A percentile compares a stretch with the other conserved stretches of the same genome.
Conservation (phyloP, 2,888 invertebrate species). For the Diarsia mendica region DNA sequence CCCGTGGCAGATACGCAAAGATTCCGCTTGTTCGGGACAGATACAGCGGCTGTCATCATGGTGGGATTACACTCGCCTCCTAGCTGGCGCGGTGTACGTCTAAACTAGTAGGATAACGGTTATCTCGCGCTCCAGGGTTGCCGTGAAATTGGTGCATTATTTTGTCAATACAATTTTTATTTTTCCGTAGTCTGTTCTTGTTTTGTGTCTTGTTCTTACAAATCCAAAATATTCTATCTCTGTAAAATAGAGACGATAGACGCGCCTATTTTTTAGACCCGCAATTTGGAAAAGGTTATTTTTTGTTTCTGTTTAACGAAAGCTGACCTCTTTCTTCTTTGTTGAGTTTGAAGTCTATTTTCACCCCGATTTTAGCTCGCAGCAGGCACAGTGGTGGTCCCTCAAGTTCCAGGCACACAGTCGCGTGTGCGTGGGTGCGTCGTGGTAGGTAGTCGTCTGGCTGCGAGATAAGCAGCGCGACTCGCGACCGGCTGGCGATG, state of each 20-base stretch:
- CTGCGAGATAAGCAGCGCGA: slow-evolving; percentile 38
- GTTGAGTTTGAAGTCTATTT: no score
- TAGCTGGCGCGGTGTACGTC: slow-evolving; percentile 25
- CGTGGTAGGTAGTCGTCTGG: slow-evolving; percentile 42
- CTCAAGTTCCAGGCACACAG: not conserved
- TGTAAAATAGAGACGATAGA: not conserved
- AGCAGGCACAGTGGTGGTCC: not conserved
- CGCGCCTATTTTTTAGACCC: not conserved
- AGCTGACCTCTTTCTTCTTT: no score
- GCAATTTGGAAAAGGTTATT: not conserved
- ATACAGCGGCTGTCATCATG: slow-evolving; percentile 10
- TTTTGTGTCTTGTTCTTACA: not conserved
- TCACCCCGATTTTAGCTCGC: no score
- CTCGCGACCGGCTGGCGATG: slow-evolving; percentile 37
- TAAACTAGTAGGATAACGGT: slow-evolving; percentile 23
- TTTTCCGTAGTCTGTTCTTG: not conserved
- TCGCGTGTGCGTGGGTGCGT: slow-evolving; percentile 36
- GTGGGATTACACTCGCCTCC: slow-evolving; percentile 39
- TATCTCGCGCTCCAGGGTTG: slow-evolving; percentile 21
- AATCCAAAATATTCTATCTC: not conserved
- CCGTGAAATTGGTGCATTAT: not conserved
- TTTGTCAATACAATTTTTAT: not conserved
- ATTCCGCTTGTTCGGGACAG: slow-evolving; percentile 43
- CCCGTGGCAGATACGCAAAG: slow-evolving; percentile 30
- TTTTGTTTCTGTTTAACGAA: not conserved